Percentiles rank a stretch among this genome's conserved stretches.
phyloP scores from a whole-genome alignment of 53 echinoderm and acorn worm species.

The Stichopus horrens region DNA sequence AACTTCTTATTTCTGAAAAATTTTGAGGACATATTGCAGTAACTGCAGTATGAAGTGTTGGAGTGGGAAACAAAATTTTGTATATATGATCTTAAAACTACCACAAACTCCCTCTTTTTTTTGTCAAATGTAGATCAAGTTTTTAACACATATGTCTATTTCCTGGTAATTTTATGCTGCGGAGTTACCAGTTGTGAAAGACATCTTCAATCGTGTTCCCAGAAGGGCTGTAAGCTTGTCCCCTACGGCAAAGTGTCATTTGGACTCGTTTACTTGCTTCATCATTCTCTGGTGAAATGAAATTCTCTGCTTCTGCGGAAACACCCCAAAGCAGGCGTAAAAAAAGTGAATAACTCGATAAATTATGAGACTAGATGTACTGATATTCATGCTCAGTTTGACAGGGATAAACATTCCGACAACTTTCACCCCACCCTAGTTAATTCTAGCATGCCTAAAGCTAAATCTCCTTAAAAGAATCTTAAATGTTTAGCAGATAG shows the following conservation, averaged over 20 bases:
- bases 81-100: too few relatives aligned
- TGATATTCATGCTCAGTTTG: constrained; percentile 12
- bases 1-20: too few relatives aligned
- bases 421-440: constrained; percentile 34
- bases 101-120: not conserved
- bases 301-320: not conserved
- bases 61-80: too few relatives aligned
- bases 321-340: constrained; percentile 2
- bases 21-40: too few relatives aligned
- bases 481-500: not conserved
- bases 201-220: constrained; percentile 1
- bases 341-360: constrained; percentile 7
- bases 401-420: not conserved
- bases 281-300: not conserved
- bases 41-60: too few relatives aligned
- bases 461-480: not conserved
- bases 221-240: not conserved
- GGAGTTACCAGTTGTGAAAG: not conserved
- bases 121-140: not conserved
- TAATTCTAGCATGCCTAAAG: not conserved
- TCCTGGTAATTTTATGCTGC: not conserved
- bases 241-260: not conserved
- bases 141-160: not conserved
- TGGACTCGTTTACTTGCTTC: not conserved
- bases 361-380: constrained; percentile 17